phyloP scores from a whole-genome alignment of 2,888 invertebrate species.

The Drosophila prolongata region DNA sequence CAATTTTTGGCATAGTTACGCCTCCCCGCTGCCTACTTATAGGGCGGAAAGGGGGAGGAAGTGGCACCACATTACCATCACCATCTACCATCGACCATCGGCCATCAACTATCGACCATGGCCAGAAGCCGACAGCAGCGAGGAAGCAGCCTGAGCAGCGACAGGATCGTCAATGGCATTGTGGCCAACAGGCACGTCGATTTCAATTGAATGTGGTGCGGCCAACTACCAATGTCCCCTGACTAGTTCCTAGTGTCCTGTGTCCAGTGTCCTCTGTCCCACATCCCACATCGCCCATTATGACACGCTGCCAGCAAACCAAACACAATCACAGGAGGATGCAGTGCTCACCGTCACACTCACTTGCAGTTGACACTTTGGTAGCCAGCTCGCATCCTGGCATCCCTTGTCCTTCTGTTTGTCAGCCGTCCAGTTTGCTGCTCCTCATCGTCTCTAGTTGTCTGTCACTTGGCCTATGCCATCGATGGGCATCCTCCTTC shows the following conservation, averaged over 20 bases:
- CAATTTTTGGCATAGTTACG: slow-evolving; percentile 70
- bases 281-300: slow-evolving; percentile 51
- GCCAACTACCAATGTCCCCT: slow-evolving; percentile 57
- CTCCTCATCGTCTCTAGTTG: slow-evolving; percentile 44
- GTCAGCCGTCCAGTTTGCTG: slow-evolving; percentile 31
- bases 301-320: slow-evolving; percentile 71
- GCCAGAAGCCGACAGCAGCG: slow-evolving; percentile 18
- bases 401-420: slow-evolving; percentile 32
- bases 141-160: slow-evolving; percentile 9
- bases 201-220: slow-evolving; percentile 74
- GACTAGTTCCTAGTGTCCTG: slow-evolving; percentile 3
- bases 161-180: slow-evolving; percentile 64
- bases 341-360: slow-evolving; percentile 46
- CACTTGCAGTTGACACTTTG: slow-evolving; percentile 73
- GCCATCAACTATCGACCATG: slow-evolving; percentile 1
- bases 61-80: slow-evolving; percentile 14
- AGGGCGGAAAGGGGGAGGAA: background rate
- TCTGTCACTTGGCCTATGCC: slow-evolving; percentile 60
- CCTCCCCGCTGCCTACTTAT: slow-evolving; percentile 26
- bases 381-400: slow-evolving; percentile 25
- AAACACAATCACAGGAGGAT: slow-evolving; percentile 67
- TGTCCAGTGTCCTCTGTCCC: slow-evolving; percentile 15
- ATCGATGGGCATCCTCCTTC: slow-evolving; percentile 35
- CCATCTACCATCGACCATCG: background rate
- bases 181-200: slow-evolving; percentile 77